Conservation (phyloP, 2,113 vertebrate species). For the Pristiophorus japonicus region DNA sequence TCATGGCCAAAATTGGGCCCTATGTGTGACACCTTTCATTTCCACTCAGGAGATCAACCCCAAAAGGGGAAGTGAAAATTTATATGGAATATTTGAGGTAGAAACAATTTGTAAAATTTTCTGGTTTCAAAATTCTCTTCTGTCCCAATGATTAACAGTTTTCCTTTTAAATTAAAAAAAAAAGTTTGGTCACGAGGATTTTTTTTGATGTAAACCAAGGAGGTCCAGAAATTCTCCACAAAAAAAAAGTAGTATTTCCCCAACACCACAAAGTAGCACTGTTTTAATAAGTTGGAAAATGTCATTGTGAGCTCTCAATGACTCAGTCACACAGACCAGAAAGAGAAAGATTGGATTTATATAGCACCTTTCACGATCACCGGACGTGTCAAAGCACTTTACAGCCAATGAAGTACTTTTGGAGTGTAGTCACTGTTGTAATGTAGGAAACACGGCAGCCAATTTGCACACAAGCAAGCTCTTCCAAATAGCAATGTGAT, state of each 20-base stretch:
- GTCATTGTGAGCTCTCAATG: background rate
- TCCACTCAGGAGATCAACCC: background rate
- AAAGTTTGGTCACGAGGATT: background rate
- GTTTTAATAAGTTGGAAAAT: background rate
- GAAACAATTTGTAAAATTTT: background rate
- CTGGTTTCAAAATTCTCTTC: background rate
- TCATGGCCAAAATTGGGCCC: too few relatives aligned
- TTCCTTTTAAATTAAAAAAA: background rate
- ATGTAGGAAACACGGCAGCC: too few relatives aligned
- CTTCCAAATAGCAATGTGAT: too few relatives aligned
- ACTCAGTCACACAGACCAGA: background rate
- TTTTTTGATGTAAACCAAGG: background rate
- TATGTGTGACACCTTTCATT: background rate
- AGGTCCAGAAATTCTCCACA: background rate
- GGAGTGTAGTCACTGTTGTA: too few relatives aligned
- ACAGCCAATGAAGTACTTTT: too few relatives aligned
- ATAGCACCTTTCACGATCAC: too few relatives aligned
- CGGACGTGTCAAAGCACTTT: too few relatives aligned
- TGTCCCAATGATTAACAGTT: background rate
- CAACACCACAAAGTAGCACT: background rate
- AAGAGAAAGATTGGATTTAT: too few relatives aligned
- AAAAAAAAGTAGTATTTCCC: background rate
- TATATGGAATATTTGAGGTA: too few relatives aligned
- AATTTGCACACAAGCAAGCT: too few relatives aligned
- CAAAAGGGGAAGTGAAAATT: background rate